Conservation (phyloP, 2,797 vertebrate genomes). For the Sphenodon punctatus region DNA sequence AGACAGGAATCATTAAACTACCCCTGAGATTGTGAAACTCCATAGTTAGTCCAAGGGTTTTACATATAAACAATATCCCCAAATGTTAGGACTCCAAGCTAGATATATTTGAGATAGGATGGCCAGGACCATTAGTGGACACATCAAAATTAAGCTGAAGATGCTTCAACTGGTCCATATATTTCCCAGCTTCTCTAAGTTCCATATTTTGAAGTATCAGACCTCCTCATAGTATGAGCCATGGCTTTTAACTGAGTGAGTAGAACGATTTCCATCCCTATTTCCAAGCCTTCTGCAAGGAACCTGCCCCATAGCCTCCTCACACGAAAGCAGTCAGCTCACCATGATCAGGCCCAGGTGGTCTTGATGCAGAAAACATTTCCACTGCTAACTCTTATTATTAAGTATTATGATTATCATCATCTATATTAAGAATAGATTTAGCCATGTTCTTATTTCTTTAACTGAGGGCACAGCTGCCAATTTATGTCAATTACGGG, state of each 20-base stretch:
- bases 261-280: too few relatives aligned
- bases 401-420: too few relatives aligned
- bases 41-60: neutral
- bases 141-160: neutral
- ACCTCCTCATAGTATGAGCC: neutral
- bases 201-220: neutral
- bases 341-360: too few relatives aligned
- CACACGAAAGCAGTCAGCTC: neutral
- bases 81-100: neutral
- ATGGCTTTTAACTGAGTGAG: too few relatives aligned
- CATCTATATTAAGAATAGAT: too few relatives aligned
- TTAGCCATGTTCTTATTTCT: too few relatives aligned
- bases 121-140: neutral
- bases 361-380: too few relatives aligned
- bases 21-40: neutral
- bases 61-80: neutral
- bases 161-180: neutral
- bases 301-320: neutral
- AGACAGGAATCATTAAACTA: constrained; percentile 24
- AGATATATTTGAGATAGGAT: neutral
- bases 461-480: too few relatives aligned
- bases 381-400: too few relatives aligned
- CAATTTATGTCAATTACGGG: too few relatives aligned
- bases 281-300: neutral
- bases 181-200: neutral